Evolutionary conservation across 2,113 vertebrate species (phyloP).

Genomic region (Callipepla californica): DNA sequence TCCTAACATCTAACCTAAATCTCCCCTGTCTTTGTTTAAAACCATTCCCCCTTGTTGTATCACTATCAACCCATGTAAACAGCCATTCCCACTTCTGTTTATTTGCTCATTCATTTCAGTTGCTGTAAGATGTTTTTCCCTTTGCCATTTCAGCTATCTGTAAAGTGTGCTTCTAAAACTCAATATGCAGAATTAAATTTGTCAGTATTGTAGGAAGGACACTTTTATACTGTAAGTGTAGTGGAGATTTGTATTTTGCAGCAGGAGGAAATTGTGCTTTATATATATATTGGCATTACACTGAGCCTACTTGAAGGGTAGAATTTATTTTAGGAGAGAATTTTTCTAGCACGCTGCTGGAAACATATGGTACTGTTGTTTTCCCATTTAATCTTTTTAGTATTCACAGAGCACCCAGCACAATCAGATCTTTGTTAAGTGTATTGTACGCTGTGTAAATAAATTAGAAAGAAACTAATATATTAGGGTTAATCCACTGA

Average conservation of each 20-base stretch:
- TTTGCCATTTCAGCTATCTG: background rate
- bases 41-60: no score
- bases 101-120: background rate
- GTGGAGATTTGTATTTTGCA: background rate
- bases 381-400: slow-evolving; percentile 11
- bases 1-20: no score
- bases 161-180: background rate
- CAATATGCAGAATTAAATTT: background rate
- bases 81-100: no score
- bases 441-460: slow-evolving; percentile 5
- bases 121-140: background rate
- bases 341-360: background rate
- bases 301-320: background rate
- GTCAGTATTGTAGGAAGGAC: background rate
- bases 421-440: slow-evolving; percentile 4
- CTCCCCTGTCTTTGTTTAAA: no score
- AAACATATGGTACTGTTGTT: background rate
- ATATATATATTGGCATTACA: background rate
- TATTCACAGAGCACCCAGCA: background rate
- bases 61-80: no score
- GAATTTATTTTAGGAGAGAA: background rate
- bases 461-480: slow-evolving; percentile 7
- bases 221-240: background rate
- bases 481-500: background rate
- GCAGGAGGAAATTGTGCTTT: background rate